Evolutionary conservation across 2,888 invertebrate species (phyloP), one percentile per base, ranked within the genome.

Genomic region (Pterostichus madidus): DNA sequence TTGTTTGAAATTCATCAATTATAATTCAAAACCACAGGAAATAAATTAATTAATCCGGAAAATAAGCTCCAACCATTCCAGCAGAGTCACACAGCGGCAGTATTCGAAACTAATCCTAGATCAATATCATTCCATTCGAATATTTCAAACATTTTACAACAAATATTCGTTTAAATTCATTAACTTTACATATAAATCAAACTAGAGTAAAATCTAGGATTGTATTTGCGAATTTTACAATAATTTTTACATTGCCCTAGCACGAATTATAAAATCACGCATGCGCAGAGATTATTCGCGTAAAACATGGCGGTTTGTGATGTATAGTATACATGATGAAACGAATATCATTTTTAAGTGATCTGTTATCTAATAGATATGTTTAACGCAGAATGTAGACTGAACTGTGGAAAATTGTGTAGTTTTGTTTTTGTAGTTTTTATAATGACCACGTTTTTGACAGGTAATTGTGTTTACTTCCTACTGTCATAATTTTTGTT

Each of bases 261-360:
- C 7, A 6, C 2, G 39, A 59, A 15, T 15, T 78, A n/a, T 46
- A 35, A 78, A 11, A 2, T 15, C n/a, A 17, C 10, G 17, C 46
- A 17, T 78, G 78, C 56, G 46, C 78, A 46, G 78, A 5, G 17
- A 5, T 31, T 10, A 13, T 76, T n/a, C 7, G 32, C 31, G 56
- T 13, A 39, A 71, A 73, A 80, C 71, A 80, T 80, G 80, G 80
- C 80, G 73, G 1, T 24, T 11, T 35, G 73, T 53, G 7, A 56
- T 64, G 35, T 32, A 49, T 53, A 32, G 39, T 56, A 73, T 56
- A 80, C 56, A 80, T 39, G 71, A 80, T 80, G 80, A 56, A n/a
- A 73, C 56, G 53, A 73, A 39, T 80, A 71, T 44, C 17, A 80
- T 73, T 73, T 64, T 64, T 79, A 73, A 80, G 73, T 80, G 39